Base-by-base conservation (phyloP, 2,888 invertebrate genomes). In the Ophion slaviceki region DNA sequence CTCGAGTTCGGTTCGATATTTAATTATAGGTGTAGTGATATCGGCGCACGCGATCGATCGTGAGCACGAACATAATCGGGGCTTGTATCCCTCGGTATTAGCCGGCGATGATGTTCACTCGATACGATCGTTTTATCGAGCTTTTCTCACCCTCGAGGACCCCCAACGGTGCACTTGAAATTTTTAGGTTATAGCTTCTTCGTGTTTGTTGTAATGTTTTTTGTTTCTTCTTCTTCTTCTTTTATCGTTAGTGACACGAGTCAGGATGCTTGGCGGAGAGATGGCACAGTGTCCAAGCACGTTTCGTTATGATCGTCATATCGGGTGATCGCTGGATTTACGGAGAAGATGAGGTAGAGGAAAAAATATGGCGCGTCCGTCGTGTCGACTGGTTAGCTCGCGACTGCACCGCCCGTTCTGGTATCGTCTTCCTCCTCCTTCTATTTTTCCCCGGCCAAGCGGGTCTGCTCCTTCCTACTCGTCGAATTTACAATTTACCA, bases 301-400 rank as follows among this genome's bases (percentile, higher is more conserved):
- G 79, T 57, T 75, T 36, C 14, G n/a, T 74, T 70, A 75, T 77
- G 17, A 72, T 72, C 70, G 83, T 81, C 80, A 87, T 84, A 20
- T 59, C 83, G 84, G 71, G 32, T 40, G 47, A 75, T 61, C 17
- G 40, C 70, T 67, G 47, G 47, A 70, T 70, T 17, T 14, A 45
- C 20, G 59, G 24, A 36, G 45, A 8, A 32, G 5, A 53, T 36
- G 36, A 59, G 57, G 32, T 17, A 66, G 28, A 45, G 20, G 24
- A 53, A 75, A 61, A 72, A 82, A 84, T 81, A 62, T 62, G 82
- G 68, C 74, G 85, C 86, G 88, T 89, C 89, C 88, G 89, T 77
- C 78, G 86, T 79, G 89, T 87, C 80, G 89, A 90, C 88, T 87
- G 90, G 90, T 89, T 90, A 88, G 90, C 89, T 89, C 89, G 89